Evolutionary conservation across 2,888 invertebrate genomes (phyloP), one percentile per base, ranked within the genome.

Genomic region (Cheilosia pagana): DNA sequence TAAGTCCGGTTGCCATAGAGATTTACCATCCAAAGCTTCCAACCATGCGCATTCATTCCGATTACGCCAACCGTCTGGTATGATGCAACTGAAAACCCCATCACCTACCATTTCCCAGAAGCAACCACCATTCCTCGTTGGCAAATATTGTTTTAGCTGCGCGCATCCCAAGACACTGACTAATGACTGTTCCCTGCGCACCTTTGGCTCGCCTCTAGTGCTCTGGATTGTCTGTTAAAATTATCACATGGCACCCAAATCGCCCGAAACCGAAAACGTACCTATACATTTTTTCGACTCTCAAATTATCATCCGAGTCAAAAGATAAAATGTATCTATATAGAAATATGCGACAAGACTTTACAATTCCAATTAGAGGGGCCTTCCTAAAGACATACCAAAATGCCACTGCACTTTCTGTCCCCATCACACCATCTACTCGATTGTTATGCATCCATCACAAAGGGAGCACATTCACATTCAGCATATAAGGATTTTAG

Each of bases 361-460:
- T 82, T 82, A 65, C 77, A 60, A 39, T 63, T 60, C 23, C 75
- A 85, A 85, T 85, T 85, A 85, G 85, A 57, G 60, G 10, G 12
- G 16, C 14, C 50, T 10, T 76, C 39, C 81, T 85, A 85, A 85
- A 85, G 85, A 76, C 85, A 76, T 60, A 75, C 75, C 81, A 85
- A 85, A 50, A 85, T 85, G 85, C 85, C 85, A 85, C 85, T 85
- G 85, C 75, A 85, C 71, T 85, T 85, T 83, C 74, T 74, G 74
- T 74, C n/a, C 48, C 65, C 21, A n/a, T 45, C 53, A 48, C 28
- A 57, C 31, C 74, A 70, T 75, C 74, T 39, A 68, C 52, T 50
- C 71, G 72, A 83, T 83, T 78, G 78, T 83, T 83, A 78, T 70
- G 70, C 52, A 63, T 60, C 78, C 83, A 75, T 83, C 48, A 78